phyloP scores from a whole-genome alignment of 2,113 vertebrate species.

The Microcebus lehilahytsara region DNA sequence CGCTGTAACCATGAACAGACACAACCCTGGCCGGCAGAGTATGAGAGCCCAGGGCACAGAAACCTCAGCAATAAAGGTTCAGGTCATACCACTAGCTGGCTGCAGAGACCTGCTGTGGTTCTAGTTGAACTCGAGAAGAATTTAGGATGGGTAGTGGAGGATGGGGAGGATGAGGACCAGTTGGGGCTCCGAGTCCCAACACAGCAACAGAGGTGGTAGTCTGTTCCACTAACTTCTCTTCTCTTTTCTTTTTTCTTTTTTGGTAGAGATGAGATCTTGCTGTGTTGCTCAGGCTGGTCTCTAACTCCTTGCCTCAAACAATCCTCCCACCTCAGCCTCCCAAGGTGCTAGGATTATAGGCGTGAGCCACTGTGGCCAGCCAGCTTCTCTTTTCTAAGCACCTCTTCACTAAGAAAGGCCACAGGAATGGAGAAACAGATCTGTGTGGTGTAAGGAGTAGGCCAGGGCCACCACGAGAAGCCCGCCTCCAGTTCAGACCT shows the following conservation, averaged over 20 bases:
- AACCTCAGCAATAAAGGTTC: not conserved
- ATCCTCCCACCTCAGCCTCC: no score
- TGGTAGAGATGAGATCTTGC: no score
- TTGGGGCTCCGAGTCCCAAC: not conserved
- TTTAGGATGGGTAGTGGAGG: no score
- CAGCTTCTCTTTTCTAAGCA: not conserved
- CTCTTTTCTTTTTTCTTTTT: no score
- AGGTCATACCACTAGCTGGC: not conserved
- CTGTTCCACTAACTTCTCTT: not conserved
- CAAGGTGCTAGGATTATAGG: no score
- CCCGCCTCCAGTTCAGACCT: not conserved
- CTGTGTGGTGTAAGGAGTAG: not conserved
- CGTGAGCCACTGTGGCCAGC: no score
- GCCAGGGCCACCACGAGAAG: not conserved
- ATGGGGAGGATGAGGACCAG: not conserved
- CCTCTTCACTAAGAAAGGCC: not conserved
- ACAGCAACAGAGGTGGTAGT: fast-evolving
- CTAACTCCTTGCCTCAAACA: no score
- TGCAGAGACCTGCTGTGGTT: not conserved
- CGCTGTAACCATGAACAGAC: not conserved
- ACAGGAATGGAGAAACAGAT: not conserved
- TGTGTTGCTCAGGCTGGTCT: no score
- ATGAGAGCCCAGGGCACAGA: not conserved
- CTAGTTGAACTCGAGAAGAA: not conserved
- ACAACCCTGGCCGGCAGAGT: not conserved